These are phyloP conservation scores for Zosterops pallidus DNA, from an alignment of 2,113 vertebrate genomes.

Conservation along the genomic window DNA sequence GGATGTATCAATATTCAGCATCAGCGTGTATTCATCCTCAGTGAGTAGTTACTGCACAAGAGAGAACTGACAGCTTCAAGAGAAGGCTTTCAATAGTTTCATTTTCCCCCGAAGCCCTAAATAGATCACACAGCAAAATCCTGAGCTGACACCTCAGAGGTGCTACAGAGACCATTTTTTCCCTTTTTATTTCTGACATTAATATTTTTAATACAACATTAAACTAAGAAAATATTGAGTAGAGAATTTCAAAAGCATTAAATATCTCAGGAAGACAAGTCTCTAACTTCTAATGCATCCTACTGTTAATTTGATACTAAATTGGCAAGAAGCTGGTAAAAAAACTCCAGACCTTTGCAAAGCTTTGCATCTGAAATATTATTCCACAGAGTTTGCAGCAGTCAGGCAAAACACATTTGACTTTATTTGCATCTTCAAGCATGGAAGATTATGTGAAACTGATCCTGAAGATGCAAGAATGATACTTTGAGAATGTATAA, in stretches of 20 bases:
- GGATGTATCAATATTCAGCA: slow-evolving; percentile 33
- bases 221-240: slow-evolving; percentile 19
- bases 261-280: neutral
- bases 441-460: neutral
- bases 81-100: slow-evolving; percentile 25
- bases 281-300: neutral
- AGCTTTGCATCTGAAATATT: neutral
- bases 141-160: slow-evolving; percentile 33
- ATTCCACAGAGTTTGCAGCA: neutral
- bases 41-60: neutral
- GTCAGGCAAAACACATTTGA: neutral
- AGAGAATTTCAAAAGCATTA: neutral
- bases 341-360: neutral
- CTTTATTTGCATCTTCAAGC: slow-evolving; percentile 21
- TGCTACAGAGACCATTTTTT: neutral
- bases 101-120: slow-evolving; percentile 19
- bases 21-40: slow-evolving; percentile 11
- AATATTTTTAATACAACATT: slow-evolving; percentile 38
- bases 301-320: neutral
- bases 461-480: neutral
- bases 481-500: neutral
- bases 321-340: neutral
- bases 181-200: slow-evolving; percentile 12
- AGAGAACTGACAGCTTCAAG: slow-evolving; percentile 39
- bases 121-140: slow-evolving; percentile 56